A percentile compares a stretch with the other conserved stretches of the same genome.
Conservation (phyloP, 2,888 invertebrate genomes). For the Herminia tarsipennalis region DNA sequence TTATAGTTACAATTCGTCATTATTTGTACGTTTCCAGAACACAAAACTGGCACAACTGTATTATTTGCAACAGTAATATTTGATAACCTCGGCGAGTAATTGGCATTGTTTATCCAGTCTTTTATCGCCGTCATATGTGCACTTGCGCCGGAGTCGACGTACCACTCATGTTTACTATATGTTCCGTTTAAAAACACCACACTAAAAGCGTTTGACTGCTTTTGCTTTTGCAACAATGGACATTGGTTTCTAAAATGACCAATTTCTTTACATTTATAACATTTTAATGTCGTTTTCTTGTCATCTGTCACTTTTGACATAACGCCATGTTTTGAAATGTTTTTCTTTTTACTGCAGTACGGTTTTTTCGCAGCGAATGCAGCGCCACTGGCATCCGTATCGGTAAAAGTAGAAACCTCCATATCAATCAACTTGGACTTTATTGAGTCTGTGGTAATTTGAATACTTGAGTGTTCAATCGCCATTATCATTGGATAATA, state of each 20-base stretch:
- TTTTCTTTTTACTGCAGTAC: background rate
- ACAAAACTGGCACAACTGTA: background rate
- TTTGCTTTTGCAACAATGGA: conserved; percentile 1
- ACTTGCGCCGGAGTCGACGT: background rate
- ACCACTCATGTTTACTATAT: background rate
- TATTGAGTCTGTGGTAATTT: background rate
- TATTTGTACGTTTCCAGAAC: background rate
- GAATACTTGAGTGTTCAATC: background rate
- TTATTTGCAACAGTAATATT: background rate
- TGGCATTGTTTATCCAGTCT: background rate
- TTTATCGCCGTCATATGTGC: background rate
- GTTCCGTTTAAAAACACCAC: background rate
- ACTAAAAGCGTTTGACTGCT: background rate
- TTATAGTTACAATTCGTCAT: background rate
- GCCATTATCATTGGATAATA: background rate
- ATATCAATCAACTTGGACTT: background rate
- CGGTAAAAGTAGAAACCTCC: background rate
- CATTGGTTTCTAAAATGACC: conserved; percentile 5
- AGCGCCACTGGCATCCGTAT: background rate
- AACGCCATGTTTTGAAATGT: background rate
- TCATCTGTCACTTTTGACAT: background rate
- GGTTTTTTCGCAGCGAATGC: conserved; percentile 1
- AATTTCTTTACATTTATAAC: conserved; percentile 3
- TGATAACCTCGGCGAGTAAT: background rate
- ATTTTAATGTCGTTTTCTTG: background rate